Evolutionary conservation across 92 coral and sea anemone genomes (phyloP).

Genomic region (Actinernus sp.): DNA sequence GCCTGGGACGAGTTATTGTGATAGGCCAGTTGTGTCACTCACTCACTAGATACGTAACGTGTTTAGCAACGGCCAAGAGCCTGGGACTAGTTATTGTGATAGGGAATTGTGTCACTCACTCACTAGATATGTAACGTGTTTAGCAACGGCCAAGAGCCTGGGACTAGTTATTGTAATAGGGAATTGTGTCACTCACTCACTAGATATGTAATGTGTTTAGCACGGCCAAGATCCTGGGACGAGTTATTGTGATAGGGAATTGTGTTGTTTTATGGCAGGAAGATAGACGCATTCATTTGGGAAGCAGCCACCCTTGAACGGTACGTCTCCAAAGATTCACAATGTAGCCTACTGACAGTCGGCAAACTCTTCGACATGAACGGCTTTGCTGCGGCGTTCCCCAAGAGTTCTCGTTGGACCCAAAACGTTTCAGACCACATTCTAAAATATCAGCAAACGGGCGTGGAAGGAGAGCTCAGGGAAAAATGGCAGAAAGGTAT

Average conservation of each 20-base stretch:
- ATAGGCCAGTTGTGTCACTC: no score
- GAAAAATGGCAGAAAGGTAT: conserved; percentile 64
- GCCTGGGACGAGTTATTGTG: no score
- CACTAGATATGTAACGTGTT: no score
- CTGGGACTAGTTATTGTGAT: no score
- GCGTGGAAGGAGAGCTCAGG: conserved; percentile 18
- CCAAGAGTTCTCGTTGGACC: conserved; percentile 54
- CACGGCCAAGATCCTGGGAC: no score
- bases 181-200: no score
- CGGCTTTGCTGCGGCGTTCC: conserved; percentile 58
- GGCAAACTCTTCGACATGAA: conserved; percentile 60
- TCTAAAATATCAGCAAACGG: conserved; percentile 45
- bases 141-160: no score
- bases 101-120: no score
- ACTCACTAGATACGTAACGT: no score
- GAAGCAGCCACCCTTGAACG: conserved; percentile 45
- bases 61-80: no score
- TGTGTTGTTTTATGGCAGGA: conserved; percentile 1
- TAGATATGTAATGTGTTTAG: no score
- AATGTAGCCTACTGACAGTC: conserved; percentile 43
- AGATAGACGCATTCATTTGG: conserved; percentile 61
- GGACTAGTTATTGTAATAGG: no score
- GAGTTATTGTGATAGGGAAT: neutral
- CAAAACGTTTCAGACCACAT: conserved; percentile 33
- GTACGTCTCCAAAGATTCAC: conserved; percentile 47